phyloP scores from a whole-genome alignment of 2,888 invertebrate genomes.

The Oegoconia quadripuncta region DNA sequence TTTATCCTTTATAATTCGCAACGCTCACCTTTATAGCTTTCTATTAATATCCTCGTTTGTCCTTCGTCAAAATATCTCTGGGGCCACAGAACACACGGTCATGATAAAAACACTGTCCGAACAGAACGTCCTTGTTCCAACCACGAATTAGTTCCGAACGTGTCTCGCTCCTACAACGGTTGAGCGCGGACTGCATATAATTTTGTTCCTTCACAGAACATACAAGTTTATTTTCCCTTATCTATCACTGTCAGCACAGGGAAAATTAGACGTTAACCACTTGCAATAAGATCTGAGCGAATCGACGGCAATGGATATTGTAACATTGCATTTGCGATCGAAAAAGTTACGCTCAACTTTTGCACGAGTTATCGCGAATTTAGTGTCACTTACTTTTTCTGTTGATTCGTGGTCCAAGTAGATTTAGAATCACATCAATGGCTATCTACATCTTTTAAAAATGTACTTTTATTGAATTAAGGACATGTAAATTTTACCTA shows the following conservation, averaged over 20 bases:
- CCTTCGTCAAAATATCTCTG: conserved; percentile 15
- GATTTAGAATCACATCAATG: no score
- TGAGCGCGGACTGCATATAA: conserved; percentile 43
- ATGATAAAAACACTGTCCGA: conserved; percentile 30
- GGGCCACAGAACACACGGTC: conserved; percentile 15
- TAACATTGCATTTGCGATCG: conserved; percentile 1
- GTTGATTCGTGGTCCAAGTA: no score
- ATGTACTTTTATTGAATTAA: no score
- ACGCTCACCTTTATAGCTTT: conserved; percentile 24
- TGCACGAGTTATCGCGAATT: conserved; percentile 12
- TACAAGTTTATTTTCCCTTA: conserved; percentile 29
- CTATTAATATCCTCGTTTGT: conserved; percentile 18
- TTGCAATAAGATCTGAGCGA: neutral
- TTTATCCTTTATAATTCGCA: conserved; percentile 59
- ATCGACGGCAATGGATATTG: neutral
- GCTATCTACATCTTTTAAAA: no score
- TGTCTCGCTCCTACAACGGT: conserved; percentile 34
- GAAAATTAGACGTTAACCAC: conserved; percentile 31
- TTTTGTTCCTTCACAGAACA: conserved; percentile 28
- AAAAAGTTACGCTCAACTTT: conserved; percentile 13
- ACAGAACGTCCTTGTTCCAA: conserved; percentile 27
- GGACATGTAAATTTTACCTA: no score
- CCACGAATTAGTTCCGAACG: conserved; percentile 19
- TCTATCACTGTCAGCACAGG: conserved; percentile 21
- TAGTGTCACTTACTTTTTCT: no score